These are phyloP conservation scores for Drosophila insularis DNA, from an alignment of 1,140 invertebrate species.

Conservation along the genomic window DNA sequence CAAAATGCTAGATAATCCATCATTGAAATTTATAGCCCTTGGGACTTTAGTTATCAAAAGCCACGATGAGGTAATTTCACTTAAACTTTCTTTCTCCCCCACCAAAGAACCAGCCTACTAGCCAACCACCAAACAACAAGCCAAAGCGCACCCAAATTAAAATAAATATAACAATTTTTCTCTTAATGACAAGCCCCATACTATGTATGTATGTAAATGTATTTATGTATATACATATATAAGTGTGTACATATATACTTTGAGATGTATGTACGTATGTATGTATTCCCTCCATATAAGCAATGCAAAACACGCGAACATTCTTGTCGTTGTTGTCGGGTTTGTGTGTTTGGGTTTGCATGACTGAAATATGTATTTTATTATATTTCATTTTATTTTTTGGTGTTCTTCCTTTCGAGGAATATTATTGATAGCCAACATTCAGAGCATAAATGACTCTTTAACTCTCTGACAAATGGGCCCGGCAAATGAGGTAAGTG, in stretches of 20 bases:
- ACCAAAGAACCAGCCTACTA: background rate
- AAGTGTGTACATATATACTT: background rate
- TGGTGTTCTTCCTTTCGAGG: constrained; percentile 17
- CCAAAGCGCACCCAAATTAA: constrained; percentile 56
- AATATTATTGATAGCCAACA: constrained; percentile 71
- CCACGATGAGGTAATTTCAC: constrained; percentile 7
- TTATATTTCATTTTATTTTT: constrained; percentile 1
- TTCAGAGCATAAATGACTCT: constrained; percentile 58
- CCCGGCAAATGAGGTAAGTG: constrained; percentile 55
- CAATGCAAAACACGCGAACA: constrained; percentile 71
- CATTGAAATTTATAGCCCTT: background rate
- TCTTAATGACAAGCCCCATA: constrained; percentile 61
- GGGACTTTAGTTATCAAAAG: background rate
- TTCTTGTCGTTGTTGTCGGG: constrained; percentile 50
- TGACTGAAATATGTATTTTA: constrained; percentile 60
- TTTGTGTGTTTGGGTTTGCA: constrained; percentile 51
- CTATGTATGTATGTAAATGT: background rate
- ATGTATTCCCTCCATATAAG: constrained; percentile 33
- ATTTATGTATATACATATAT: background rate
- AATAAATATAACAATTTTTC: constrained; percentile 74
- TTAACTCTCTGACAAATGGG: constrained; percentile 53
- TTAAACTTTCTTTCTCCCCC: background rate
- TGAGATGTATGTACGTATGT: too few relatives aligned
- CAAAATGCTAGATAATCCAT: background rate
- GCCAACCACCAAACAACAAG: constrained; percentile 24